Evolutionary conservation across 2,113 vertebrate genomes (phyloP).

Genomic region (Tringa solitaria): DNA sequence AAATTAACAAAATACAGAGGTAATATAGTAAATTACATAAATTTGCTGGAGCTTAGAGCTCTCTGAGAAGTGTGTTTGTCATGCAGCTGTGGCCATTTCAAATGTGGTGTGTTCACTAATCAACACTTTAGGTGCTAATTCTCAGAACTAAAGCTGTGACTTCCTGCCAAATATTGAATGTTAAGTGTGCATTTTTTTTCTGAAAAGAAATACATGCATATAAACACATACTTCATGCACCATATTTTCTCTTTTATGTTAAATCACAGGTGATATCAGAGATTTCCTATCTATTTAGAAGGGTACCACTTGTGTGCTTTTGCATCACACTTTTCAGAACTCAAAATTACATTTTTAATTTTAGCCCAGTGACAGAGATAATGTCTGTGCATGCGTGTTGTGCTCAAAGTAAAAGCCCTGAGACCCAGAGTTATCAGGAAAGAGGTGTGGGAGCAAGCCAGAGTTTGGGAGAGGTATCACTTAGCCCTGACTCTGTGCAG

Average conservation of each 20-base stretch:
- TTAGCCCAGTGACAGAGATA: not conserved
- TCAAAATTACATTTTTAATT: not conserved
- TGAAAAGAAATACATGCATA: not conserved
- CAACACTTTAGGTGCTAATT: not conserved
- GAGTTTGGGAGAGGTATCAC: not conserved
- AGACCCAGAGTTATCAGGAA: not conserved
- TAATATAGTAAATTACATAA: not conserved
- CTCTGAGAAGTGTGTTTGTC: not conserved
- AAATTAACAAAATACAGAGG: constrained; percentile 17
- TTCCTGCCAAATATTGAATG: not conserved
- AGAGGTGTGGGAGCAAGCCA: not conserved
- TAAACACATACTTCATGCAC: not conserved
- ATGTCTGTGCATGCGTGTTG: not conserved
- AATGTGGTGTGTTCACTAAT: not conserved
- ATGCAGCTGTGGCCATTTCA: not conserved
- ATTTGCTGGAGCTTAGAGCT: not conserved
- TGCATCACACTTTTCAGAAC: not conserved
- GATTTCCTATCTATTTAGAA: not conserved
- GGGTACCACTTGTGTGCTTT: not conserved
- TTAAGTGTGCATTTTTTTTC: not conserved
- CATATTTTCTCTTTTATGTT: not conserved
- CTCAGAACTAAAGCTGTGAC: not conserved
- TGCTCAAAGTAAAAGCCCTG: not conserved
- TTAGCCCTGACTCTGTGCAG: not conserved
- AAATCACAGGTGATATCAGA: not conserved